These are phyloP conservation scores for Thomomys bottae DNA, from an alignment of 2,113 vertebrate genomes.

Conservation along the genomic window DNA sequence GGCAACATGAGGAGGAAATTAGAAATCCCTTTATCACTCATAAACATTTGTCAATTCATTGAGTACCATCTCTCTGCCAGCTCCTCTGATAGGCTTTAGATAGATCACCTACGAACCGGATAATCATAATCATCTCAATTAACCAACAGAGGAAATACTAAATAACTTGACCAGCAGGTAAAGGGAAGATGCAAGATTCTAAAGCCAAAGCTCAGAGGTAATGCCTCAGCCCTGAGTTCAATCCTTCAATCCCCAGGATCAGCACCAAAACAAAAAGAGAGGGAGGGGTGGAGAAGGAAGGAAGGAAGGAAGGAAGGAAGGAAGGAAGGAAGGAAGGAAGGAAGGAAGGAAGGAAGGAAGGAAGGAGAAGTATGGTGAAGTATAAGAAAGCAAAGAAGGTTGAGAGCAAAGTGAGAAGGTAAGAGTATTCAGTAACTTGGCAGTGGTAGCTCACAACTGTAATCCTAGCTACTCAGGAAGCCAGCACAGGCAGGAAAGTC, in stretches of 20 bases:
- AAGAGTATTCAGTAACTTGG: not conserved
- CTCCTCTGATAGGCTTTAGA: not conserved
- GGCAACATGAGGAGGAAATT: not conserved
- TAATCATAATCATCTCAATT: not conserved
- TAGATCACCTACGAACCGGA: not conserved
- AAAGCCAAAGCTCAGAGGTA: not conserved
- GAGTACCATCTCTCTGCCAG: not conserved
- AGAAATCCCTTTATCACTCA: not conserved
- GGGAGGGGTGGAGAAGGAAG: too few species aligned
- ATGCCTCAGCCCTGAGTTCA: too few species aligned
- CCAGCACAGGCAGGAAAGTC: too few species aligned
- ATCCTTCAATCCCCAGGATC: too few species aligned
- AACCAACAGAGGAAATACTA: constrained; percentile 18
- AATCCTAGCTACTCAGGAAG: too few species aligned
- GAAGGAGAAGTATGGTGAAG: too few species aligned
- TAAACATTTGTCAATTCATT: not conserved
- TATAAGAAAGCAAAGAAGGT: too few species aligned
- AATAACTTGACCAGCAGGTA: not conserved
- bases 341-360: too few species aligned
- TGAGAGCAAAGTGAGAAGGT: not conserved
- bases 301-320: too few species aligned
- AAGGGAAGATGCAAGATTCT: not conserved
- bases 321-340: too few species aligned
- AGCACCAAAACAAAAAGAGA: too few species aligned
- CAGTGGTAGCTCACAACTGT: too few species aligned